phyloP scores from a whole-genome alignment of 92 coral and sea anemone species.

The Scolanthus callimorphus region DNA sequence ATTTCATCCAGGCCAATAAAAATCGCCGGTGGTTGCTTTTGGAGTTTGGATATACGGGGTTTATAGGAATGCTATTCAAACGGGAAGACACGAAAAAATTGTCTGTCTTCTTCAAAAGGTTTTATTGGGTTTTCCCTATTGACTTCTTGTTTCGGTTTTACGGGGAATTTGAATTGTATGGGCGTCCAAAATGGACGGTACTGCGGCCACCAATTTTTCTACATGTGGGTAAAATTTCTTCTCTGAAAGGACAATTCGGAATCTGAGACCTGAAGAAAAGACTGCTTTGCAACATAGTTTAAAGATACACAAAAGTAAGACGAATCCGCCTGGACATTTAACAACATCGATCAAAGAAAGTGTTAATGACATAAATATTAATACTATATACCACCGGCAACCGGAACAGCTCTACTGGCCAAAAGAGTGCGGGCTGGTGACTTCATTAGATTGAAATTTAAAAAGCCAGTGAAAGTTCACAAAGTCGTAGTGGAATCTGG shows the following conservation, averaged over 20 bases:
- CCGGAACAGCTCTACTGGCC: slow-evolving; percentile 38
- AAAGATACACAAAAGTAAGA: no score
- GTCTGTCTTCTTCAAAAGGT: slow-evolving; percentile 48
- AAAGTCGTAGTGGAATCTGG: slow-evolving; percentile 47
- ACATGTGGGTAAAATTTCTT: slow-evolving; percentile 53
- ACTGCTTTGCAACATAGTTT: no score
- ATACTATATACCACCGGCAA: slow-evolving; percentile 20
- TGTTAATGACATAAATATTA: not conserved
- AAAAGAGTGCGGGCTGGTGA: slow-evolving; percentile 29
- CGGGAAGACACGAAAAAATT: slow-evolving; percentile 27
- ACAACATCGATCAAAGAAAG: slow-evolving; percentile 25
- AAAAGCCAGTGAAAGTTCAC: slow-evolving; percentile 17
- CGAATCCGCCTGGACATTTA: slow-evolving; percentile 47
- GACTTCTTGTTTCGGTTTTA: slow-evolving; percentile 56
- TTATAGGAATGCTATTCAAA: slow-evolving; percentile 64
- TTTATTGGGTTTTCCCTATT: slow-evolving; percentile 68
- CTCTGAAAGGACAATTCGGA: slow-evolving; percentile 53
- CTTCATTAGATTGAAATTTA: slow-evolving; percentile 32
- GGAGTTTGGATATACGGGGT: slow-evolving; percentile 63
- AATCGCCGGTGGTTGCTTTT: slow-evolving; percentile 47
- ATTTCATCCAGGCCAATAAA: slow-evolving; percentile 25
- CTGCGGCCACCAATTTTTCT: slow-evolving; percentile 43
- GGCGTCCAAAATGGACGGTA: slow-evolving; percentile 36
- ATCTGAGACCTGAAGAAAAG: no score
- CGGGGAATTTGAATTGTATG: slow-evolving; percentile 52